phyloP scores from a whole-genome alignment of 2,888 invertebrate species.

The Melieria picta region DNA sequence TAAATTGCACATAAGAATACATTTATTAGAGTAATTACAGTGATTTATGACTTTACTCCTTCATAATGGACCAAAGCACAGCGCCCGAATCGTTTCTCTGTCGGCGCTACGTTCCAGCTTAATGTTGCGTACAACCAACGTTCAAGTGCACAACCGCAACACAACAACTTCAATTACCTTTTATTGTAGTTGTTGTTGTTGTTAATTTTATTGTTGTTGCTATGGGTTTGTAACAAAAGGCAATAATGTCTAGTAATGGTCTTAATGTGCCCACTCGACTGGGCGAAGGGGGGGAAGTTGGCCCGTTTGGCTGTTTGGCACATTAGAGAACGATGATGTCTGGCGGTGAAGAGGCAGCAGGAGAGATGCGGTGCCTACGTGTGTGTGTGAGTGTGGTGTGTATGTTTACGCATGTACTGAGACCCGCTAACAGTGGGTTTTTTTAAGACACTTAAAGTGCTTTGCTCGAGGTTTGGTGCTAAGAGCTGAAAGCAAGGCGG shows the following conservation, averaged over 20 bases:
- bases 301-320: no score
- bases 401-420: no score
- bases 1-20: slow-evolving; percentile 42
- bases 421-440: no score
- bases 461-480: no score
- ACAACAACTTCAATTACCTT: not conserved
- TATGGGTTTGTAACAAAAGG: slow-evolving; percentile 6
- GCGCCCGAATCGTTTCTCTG: not conserved
- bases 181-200: slow-evolving; percentile 12
- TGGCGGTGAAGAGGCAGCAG: no score
- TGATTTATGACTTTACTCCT: slow-evolving; percentile 40
- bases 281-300: no score
- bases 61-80: slow-evolving; percentile 14
- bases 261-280: not conserved
- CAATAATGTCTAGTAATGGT: slow-evolving; percentile 7
- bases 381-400: no score
- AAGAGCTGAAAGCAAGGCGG: no score
- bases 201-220: slow-evolving; percentile 4
- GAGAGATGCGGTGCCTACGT: no score
- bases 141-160: not conserved
- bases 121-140: not conserved
- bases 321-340: no score
- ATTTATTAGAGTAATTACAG: slow-evolving; percentile 46
- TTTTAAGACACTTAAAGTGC: no score
- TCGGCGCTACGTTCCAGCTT: not conserved